Conservation (phyloP, 1,140 invertebrate genomes). For the Ceratitis capitata region DNA sequence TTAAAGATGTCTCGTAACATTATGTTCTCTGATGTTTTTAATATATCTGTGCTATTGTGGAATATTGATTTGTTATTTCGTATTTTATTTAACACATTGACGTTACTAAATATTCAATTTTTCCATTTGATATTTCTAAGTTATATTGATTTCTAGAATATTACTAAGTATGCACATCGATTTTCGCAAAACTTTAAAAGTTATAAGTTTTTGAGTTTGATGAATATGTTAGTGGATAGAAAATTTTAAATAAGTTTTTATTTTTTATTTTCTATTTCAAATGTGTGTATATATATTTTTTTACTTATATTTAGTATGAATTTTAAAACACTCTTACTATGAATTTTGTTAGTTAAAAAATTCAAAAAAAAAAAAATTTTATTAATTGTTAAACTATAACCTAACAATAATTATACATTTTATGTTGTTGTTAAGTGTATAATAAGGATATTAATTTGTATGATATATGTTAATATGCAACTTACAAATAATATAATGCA, state of each 20-base stretch:
- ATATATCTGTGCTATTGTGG: background rate
- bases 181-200: background rate
- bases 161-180: background rate
- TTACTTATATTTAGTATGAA: background rate
- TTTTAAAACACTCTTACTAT: background rate
- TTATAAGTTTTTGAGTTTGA: background rate
- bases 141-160: background rate
- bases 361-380: background rate
- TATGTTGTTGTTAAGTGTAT: background rate
- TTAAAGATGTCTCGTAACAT: background rate
- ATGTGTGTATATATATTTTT: too few relatives aligned
- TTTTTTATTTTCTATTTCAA: background rate
- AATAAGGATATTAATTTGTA: background rate
- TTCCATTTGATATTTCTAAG: background rate
- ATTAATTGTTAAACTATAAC: background rate
- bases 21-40: background rate
- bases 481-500: background rate
- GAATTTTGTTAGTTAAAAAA: background rate
- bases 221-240: background rate
- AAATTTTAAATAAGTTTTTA: background rate
- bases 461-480: background rate
- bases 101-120: background rate
- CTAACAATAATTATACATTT: background rate
- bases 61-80: background rate
- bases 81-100: background rate